Base-by-base conservation (phyloP, 1,140 invertebrate genomes). In the Drosophila athabasca region DNA sequence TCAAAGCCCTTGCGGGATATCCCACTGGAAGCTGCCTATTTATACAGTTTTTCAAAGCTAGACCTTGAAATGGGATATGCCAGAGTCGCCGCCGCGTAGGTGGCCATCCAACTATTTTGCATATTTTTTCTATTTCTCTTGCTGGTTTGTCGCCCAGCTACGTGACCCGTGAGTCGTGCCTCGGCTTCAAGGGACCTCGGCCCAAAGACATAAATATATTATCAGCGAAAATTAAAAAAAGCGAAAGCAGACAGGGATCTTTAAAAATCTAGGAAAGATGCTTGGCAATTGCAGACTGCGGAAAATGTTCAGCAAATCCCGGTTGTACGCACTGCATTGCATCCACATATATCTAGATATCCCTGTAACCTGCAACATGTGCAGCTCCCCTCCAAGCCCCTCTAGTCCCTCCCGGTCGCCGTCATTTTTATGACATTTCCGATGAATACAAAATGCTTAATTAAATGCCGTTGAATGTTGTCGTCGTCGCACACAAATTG, bases 401-500 rank as follows among this genome's bases (percentile, higher is more conserved):
- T 24, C 13, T 29, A 43, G 15, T 15, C 13, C 41, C 31, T 51
- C 8, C 9, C 31, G 31, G 9, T 31, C 2, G 64, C 39, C 73
- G 68, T 65, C 62, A 73, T 83, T 88, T 89, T 88, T 88, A 88
- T 88, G 83, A 88, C 83, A 83, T 88, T 88, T 88, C 83, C 83
- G 83, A 87, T 87, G 83, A 87, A 87, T 87, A 87, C 83, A 87
- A 87, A 87, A 87, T 83, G 83, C 79, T 87, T 88, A 87, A 87
- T 87, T 87, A 87, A 87, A 87, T 82, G 83, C 62, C 71, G 59
- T 54, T 78, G 50, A 67, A 67, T 68, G 53, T 61, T 59, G 50
- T 53, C 60, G 55, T 69, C 50, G 66, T 45, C 62, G 57, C 50
- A 60, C 80, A 74, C 80, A 74, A 84, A 85, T 84, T 85, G 82